These are phyloP conservation scores for Drosophila gunungcola DNA, from an alignment of 1,140 invertebrate species.

Conservation along the genomic window DNA sequence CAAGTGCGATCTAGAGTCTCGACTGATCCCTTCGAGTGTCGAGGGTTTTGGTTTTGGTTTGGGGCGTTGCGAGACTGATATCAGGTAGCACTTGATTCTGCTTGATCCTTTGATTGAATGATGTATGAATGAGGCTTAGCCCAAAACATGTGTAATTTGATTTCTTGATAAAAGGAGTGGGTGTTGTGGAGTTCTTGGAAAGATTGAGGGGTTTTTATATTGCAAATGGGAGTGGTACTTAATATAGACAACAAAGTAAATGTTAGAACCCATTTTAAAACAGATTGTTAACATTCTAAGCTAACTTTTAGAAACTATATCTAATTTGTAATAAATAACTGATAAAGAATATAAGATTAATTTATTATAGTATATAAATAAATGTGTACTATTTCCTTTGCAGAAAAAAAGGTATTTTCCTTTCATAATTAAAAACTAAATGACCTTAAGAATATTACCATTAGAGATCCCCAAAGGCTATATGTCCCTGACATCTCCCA, in stretches of 20 bases:
- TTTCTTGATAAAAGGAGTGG: slow-evolving; percentile 30
- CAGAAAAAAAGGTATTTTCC: too few relatives aligned
- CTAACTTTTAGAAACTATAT: too few relatives aligned
- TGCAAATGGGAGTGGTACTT: not conserved
- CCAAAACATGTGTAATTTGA: slow-evolving; percentile 60
- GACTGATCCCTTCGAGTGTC: slow-evolving; percentile 27
- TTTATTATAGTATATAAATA: too few relatives aligned
- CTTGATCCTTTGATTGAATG: slow-evolving; percentile 54
- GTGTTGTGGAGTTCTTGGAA: slow-evolving; percentile 32
- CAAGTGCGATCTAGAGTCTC: slow-evolving; percentile 51
- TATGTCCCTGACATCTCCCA: slow-evolving; percentile 50
- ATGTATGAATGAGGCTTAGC: slow-evolving; percentile 47
- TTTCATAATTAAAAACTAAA: not conserved
- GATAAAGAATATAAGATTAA: too few relatives aligned
- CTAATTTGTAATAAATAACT: too few relatives aligned
- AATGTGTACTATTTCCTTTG: too few relatives aligned
- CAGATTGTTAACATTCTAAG: too few relatives aligned
- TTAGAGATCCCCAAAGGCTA: slow-evolving; percentile 13
- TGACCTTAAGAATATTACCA: slow-evolving; percentile 1
- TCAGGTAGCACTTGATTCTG: slow-evolving; percentile 64
- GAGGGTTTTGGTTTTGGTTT: slow-evolving; percentile 10
- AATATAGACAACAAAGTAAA: not conserved
- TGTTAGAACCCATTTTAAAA: not conserved
- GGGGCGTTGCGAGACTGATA: slow-evolving; percentile 43
- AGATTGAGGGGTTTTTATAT: not conserved